Evolutionary conservation across 2,113 vertebrate genomes (phyloP).

Genomic region (Apodemus speciosus): DNA sequence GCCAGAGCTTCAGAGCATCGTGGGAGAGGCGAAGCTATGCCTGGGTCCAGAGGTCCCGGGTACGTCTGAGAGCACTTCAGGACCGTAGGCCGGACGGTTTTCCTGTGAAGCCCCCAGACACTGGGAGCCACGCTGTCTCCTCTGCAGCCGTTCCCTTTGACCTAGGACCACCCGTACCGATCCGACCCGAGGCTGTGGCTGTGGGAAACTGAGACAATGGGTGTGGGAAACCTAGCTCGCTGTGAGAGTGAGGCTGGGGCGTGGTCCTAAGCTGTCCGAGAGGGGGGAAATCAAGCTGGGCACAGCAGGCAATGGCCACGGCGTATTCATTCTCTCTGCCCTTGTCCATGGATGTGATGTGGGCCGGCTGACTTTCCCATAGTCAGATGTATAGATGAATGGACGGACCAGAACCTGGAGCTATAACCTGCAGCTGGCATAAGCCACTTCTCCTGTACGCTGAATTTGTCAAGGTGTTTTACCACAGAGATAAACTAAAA

Average conservation of each 20-base stretch:
- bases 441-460: background rate
- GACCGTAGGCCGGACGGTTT: background rate
- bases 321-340: background rate
- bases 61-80: background rate
- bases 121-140: background rate
- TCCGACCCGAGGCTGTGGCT: background rate
- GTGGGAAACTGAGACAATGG: background rate
- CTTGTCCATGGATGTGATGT: background rate
- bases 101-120: background rate
- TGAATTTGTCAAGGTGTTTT: no score
- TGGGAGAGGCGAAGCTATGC: background rate
- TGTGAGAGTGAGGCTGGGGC: background rate
- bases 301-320: background rate
- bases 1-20: background rate
- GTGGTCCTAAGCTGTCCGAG: background rate
- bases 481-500: background rate
- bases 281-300: background rate
- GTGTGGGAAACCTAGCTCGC: background rate
- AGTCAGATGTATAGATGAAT: no score
- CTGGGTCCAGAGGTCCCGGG: background rate
- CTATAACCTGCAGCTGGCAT: background rate
- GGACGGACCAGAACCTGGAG: no score
- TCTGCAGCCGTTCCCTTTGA: no score
- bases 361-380: background rate
- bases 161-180: background rate